Evolutionary conservation across 2,888 invertebrate species (phyloP).

Genomic region (Tribolium freemani): DNA sequence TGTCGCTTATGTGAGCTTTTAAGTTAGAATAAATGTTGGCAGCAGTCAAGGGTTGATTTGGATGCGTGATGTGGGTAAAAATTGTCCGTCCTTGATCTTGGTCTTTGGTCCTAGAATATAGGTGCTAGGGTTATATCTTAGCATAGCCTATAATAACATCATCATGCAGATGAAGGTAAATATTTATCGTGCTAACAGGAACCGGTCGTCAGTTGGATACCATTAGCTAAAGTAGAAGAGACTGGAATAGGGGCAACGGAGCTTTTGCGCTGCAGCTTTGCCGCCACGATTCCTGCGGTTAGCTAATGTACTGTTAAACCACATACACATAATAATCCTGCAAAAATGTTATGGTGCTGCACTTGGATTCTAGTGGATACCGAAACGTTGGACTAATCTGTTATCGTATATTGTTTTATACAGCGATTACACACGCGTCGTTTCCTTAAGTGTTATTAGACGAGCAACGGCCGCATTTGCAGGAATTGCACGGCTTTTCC

Average conservation of each 20-base stretch:
- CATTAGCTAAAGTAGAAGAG: slow-evolving; percentile 46
- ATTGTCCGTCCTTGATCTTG: slow-evolving; percentile 19
- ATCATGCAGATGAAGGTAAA: slow-evolving; percentile 48
- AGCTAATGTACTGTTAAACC: slow-evolving; percentile 57
- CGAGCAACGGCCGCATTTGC: slow-evolving; percentile 35
- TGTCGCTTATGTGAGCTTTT: not conserved
- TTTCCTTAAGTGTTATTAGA: slow-evolving; percentile 46
- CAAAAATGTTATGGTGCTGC: slow-evolving; percentile 48
- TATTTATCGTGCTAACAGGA: slow-evolving; percentile 47
- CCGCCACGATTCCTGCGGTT: slow-evolving; percentile 48
- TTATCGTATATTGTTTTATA: slow-evolving; percentile 43
- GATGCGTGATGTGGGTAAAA: slow-evolving; percentile 2
- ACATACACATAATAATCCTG: slow-evolving; percentile 54
- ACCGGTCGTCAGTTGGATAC: slow-evolving; percentile 46
- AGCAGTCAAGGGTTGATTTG: not conserved
- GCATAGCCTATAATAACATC: slow-evolving; percentile 33
- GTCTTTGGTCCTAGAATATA: not conserved
- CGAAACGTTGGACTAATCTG: slow-evolving; percentile 39
- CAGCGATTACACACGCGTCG: slow-evolving; percentile 44
- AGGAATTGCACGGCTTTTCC: slow-evolving; percentile 35
- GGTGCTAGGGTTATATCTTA: slow-evolving; percentile 6
- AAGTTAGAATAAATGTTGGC: slow-evolving; percentile 13
- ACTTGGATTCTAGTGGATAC: slow-evolving; percentile 38
- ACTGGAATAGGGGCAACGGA: slow-evolving; percentile 25
- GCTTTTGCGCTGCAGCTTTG: slow-evolving; percentile 37